phyloP scores from a whole-genome alignment of 2,113 vertebrate genomes.

The Gobio gobio region DNA sequence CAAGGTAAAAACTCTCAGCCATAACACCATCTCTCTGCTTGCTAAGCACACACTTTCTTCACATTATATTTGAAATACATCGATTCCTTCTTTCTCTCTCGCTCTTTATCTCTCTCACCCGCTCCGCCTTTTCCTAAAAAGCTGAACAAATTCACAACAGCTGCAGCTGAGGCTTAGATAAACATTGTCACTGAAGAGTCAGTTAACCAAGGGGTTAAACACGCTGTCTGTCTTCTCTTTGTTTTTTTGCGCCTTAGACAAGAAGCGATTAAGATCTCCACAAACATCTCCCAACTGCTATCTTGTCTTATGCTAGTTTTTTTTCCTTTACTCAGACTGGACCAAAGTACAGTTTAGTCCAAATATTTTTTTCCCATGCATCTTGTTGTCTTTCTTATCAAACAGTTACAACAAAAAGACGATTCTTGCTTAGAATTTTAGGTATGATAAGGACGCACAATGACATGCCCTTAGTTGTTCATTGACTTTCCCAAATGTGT shows the following conservation, averaged over 20 bases:
- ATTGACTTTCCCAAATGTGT: not conserved
- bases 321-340: constrained; percentile 20
- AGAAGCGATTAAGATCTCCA: constrained; percentile 63
- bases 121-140: constrained; percentile 2
- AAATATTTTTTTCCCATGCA: not conserved
- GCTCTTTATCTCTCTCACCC: constrained; percentile 72
- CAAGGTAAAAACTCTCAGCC: constrained; percentile 63
- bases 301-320: constrained; percentile 41
- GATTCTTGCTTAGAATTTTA: not conserved
- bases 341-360: constrained; percentile 21
- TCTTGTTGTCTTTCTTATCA: constrained; percentile 8
- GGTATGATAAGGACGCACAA: constrained; percentile 10
- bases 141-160: constrained; percentile 39
- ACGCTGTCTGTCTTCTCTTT: constrained; percentile 77
- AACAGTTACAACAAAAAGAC: not conserved
- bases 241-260: constrained; percentile 68
- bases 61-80: constrained; percentile 72
- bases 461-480: constrained; percentile 25
- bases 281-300: constrained; percentile 75
- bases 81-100: constrained; percentile 80
- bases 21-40: constrained; percentile 69
- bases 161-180: constrained; percentile 78
- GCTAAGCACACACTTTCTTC: constrained; percentile 67
- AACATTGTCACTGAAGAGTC: constrained; percentile 75
- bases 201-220: constrained; percentile 73